Percentiles rank a stretch among this genome's conserved stretches.
phyloP scores from a whole-genome alignment of 2,113 vertebrate species.

The Syngnathus typhle region DNA sequence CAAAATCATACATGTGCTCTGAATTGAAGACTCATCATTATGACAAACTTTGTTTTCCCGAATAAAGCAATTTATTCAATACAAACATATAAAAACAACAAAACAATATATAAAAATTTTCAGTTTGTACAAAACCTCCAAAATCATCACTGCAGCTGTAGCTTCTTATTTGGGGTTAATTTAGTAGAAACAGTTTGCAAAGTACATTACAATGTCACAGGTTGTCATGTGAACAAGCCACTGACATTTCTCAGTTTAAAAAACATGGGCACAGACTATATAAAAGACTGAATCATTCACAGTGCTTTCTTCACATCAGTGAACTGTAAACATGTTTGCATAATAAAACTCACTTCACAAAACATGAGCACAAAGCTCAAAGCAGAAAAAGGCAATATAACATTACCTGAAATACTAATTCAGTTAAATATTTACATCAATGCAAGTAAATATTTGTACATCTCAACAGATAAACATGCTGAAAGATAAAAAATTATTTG shows the following conservation, averaged over 20 bases:
- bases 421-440: slow-evolving; percentile 28
- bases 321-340: slow-evolving; percentile 66
- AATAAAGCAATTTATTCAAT: slow-evolving; percentile 67
- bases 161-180: slow-evolving; percentile 20
- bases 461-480: slow-evolving; percentile 9
- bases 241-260: slow-evolving; percentile 26
- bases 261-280: slow-evolving; percentile 40
- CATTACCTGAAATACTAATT: slow-evolving; percentile 24
- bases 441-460: slow-evolving; percentile 59
- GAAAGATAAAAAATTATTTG: slow-evolving; percentile 15
- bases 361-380: slow-evolving; percentile 41
- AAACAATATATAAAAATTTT: slow-evolving; percentile 62
- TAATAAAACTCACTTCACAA: slow-evolving; percentile 41
- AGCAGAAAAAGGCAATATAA: slow-evolving; percentile 1
- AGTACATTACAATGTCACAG: slow-evolving; percentile 14
- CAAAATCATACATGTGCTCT: no score
- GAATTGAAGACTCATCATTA: slow-evolving; percentile 8
- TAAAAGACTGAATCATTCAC: slow-evolving; percentile 56
- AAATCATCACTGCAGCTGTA: slow-evolving; percentile 36
- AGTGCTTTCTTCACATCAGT: slow-evolving; percentile 58
- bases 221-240: slow-evolving; percentile 38
- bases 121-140: slow-evolving; percentile 64
- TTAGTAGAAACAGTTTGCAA: slow-evolving; percentile 49
- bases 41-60: not conserved
- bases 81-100: slow-evolving; percentile 71